Percentiles rank a stretch among this genome's conserved stretches.
Conservation (phyloP, 1,140 invertebrate species). For the Trypoxylus dichotomus region DNA sequence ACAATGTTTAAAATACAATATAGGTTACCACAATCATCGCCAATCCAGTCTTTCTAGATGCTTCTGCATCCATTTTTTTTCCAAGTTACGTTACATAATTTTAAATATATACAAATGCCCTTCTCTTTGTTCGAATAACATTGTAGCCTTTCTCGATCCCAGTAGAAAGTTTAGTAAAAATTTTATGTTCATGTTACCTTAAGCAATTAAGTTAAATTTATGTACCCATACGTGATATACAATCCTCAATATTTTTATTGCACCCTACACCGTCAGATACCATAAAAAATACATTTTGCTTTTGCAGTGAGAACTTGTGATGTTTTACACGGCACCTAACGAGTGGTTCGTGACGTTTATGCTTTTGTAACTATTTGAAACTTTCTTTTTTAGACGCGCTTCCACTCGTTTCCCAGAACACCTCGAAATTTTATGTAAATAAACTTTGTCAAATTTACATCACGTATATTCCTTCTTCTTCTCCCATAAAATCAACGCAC, state of each 20-base stretch:
- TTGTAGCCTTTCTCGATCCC: too few relatives aligned
- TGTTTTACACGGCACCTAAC: background rate
- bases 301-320: background rate
- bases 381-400: background rate
- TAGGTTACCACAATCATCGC: too few relatives aligned
- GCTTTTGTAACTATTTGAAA: background rate
- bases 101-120: too few relatives aligned
- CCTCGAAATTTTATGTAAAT: background rate
- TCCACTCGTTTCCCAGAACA: background rate
- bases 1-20: too few relatives aligned
- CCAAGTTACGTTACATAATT: too few relatives aligned
- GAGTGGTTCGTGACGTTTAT: background rate
- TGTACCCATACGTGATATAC: too few relatives aligned
- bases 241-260: background rate
- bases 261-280: background rate
- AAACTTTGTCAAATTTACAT: slow-evolving; percentile 7
- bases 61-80: too few relatives aligned
- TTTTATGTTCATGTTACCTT: too few relatives aligned
- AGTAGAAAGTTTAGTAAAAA: too few relatives aligned
- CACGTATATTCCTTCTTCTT: background rate
- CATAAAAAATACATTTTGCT: background rate
- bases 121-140: too few relatives aligned
- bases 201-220: too few relatives aligned
- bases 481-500: background rate
- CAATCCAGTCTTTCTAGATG: too few relatives aligned